Percentiles rank a stretch among this genome's conserved stretches.
phyloP scores from a whole-genome alignment of 2,113 vertebrate species.

The Athene cunicularia region DNA sequence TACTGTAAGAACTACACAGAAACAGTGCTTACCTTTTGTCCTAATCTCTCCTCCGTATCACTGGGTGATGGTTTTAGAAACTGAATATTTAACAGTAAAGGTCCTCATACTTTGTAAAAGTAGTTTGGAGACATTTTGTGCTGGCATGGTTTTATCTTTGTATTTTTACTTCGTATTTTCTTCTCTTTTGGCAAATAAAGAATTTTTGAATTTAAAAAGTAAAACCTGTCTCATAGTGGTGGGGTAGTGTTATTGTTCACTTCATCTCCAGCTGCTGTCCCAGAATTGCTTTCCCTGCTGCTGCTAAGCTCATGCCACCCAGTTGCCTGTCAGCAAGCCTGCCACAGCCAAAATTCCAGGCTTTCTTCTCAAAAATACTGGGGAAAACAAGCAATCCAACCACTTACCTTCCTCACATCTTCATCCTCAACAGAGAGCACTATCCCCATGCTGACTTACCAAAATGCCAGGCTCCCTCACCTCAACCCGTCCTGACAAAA shows the following conservation, averaged over 20 bases:
- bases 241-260: neutral
- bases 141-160: conserved; percentile 55
- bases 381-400: neutral
- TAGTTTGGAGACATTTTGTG: conserved; percentile 25
- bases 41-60: neutral
- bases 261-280: neutral
- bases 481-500: neutral
- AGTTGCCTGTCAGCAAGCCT: neutral
- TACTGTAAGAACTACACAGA: neutral
- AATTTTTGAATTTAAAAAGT: neutral
- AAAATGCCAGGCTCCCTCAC: neutral
- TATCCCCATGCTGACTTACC: neutral
- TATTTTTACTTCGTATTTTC: conserved; percentile 52
- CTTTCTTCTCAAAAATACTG: neutral
- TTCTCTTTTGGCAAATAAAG: conserved; percentile 60
- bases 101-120: conserved; percentile 5
- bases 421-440: neutral
- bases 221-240: neutral
- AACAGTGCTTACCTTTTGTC: neutral
- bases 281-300: neutral
- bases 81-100: neutral
- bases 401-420: neutral
- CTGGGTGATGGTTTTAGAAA: neutral
- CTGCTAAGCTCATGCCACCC: neutral
- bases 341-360: neutral